Evolutionary conservation across 2,888 invertebrate genomes (phyloP).

Genomic region (Synanthedon andrenaeformis): DNA sequence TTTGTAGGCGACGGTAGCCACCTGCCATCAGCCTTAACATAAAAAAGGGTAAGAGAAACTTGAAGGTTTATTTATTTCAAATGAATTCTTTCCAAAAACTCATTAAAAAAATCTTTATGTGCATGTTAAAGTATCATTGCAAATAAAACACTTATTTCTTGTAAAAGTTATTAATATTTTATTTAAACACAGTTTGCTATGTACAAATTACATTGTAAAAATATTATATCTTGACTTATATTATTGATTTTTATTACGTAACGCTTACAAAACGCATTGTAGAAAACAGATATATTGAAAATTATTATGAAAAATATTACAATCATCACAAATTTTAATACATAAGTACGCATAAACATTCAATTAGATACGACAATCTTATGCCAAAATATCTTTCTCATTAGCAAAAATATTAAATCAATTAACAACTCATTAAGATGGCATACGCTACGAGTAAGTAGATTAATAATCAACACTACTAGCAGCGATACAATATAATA

Average conservation of each 20-base stretch:
- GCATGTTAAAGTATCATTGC: too few species aligned
- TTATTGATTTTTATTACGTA: constrained; percentile 60
- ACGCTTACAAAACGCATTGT: constrained; percentile 55
- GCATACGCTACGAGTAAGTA: constrained; percentile 9
- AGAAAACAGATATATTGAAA: constrained; percentile 37
- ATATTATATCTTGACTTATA: constrained; percentile 66
- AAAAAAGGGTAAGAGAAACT: too few species aligned
- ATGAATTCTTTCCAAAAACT: too few species aligned
- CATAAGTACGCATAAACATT: constrained; percentile 49
- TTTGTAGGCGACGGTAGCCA: too few species aligned
- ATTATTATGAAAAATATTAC: constrained; percentile 51
- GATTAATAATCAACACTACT: constrained; percentile 8
- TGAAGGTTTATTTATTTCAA: too few species aligned
- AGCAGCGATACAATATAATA: not conserved
- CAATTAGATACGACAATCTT: constrained; percentile 1
- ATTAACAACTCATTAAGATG: constrained; percentile 37
- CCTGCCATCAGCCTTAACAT: too few species aligned
- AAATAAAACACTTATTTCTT: constrained; percentile 18
- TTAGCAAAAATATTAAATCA: constrained; percentile 22
- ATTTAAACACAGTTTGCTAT: constrained; percentile 66
- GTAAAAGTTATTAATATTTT: constrained; percentile 66
- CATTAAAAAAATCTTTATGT: too few species aligned
- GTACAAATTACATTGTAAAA: constrained; percentile 70
- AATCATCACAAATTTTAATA: constrained; percentile 49
- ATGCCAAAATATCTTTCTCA: constrained; percentile 3